Evolutionary conservation across 2,113 vertebrate species (phyloP), one percentile per base, ranked within the genome.

Genomic region (Poecilia latipinna): DNA sequence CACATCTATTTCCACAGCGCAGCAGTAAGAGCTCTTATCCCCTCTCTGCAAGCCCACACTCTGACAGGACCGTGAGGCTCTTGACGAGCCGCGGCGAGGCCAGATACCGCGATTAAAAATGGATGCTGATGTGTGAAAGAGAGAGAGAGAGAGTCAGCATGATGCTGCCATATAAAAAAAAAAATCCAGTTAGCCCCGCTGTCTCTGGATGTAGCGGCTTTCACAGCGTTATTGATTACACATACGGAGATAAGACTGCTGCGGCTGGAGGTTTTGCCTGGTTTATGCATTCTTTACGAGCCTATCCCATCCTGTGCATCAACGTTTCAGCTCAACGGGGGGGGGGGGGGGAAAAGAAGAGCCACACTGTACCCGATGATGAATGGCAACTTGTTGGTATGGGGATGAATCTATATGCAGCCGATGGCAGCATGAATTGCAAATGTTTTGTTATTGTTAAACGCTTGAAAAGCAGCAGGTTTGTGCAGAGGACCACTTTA

Each of bases 101-200:
- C 86, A 86, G 84, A 90, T 85, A 89, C 82, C 77, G 24, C 77
- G 82, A 90, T 93, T 92, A 93, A 92, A 93, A 90, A 93, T 92
- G 87, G 76, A 93, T 90, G 90, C 82, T 77, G 82, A 80, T 86
- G 87, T 51, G 62, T 62, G 78, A 83, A 77, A 78, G 79, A 77
- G 44, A 48, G 42, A 17, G 8, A 28, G 28, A 42, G 12, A 22
- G 78, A 85, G 86, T 90, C 86, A 83, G 83, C 74, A 77, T 85
- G 80, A 82, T 87, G 85, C 83, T 89, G 72, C 86, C 80, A 72
- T 77, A 88, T 37, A 11, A 37, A 37, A 37, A 37, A 37, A 37
- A 79, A 82, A 83, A 61, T 67, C 57, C 32, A 64, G 68, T 77
- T 51, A 70, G 67, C 81, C 82, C 84, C 77, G 72, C 71, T 66